Conservation (phyloP, 2,888 invertebrate species). For the Protodeltote pygarga region DNA sequence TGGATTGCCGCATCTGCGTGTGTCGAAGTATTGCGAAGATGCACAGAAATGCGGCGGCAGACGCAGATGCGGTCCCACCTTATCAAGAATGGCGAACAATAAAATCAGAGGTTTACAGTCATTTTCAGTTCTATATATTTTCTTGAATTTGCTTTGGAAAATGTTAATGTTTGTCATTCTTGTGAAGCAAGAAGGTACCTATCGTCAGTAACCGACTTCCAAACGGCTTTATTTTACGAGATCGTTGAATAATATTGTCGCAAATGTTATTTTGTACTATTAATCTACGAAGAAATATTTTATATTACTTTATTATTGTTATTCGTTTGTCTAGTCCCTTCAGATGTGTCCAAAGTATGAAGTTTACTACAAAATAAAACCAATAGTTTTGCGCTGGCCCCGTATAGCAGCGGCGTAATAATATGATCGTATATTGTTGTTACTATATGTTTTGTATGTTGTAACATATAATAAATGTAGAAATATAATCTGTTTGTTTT, state of each 20-base stretch:
- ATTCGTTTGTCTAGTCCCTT: slow-evolving; percentile 34
- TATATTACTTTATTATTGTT: slow-evolving; percentile 18
- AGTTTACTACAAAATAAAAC: slow-evolving; percentile 29
- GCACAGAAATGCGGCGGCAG: too few species aligned
- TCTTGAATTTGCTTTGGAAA: too few species aligned
- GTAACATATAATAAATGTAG: slow-evolving; percentile 70
- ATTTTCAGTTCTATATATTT: too few species aligned
- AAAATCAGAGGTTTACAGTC: too few species aligned
- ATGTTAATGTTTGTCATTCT: not conserved
- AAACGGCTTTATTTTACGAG: slow-evolving; percentile 11
- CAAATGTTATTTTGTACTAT: slow-evolving; percentile 29
- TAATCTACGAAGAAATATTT: slow-evolving; percentile 8
- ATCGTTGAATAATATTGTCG: slow-evolving; percentile 19
- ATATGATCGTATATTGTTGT: slow-evolving; percentile 60
- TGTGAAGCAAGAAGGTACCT: not conserved
- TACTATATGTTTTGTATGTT: slow-evolving; percentile 73
- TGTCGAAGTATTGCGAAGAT: too few species aligned
- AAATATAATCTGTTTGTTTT: slow-evolving; percentile 29
- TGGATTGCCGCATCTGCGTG: too few species aligned
- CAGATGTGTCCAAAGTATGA: slow-evolving; percentile 34
- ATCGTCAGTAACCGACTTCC: slow-evolving; percentile 21
- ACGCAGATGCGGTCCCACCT: too few species aligned
- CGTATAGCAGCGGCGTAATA: slow-evolving; percentile 22
- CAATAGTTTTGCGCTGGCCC: slow-evolving; percentile 26
- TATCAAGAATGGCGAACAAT: not conserved